phyloP scores from a whole-genome alignment of 2,797 vertebrate species.

The Sebastolobus alascanus region DNA sequence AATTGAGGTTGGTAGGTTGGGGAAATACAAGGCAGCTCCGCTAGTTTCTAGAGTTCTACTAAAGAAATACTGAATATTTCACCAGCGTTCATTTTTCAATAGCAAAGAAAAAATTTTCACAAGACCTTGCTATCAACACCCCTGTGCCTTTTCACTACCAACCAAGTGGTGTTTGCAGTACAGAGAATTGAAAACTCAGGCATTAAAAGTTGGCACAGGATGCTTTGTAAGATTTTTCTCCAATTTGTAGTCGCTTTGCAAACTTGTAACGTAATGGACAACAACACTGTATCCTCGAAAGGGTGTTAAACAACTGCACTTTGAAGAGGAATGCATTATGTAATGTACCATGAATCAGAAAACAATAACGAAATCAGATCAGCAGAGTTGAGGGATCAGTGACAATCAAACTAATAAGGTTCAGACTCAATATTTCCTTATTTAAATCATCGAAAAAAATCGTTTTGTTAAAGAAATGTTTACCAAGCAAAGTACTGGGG shows the following conservation, averaged over 20 bases:
- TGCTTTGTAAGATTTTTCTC: not conserved
- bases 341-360: not conserved
- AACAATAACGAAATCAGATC: not conserved
- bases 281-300: not conserved
- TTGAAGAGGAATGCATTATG: not conserved
- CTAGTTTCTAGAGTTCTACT: not conserved
- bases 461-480: not conserved
- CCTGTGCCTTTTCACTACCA: not conserved
- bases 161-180: not conserved
- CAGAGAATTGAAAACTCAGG: not conserved
- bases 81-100: slow-evolving; percentile 7
- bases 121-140: not conserved
- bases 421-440: not conserved
- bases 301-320: not conserved
- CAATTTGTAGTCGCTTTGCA: not conserved
- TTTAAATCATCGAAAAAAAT: not conserved
- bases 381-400: not conserved
- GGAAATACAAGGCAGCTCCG: not conserved
- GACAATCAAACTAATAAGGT: not conserved
- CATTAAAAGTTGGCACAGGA: not conserved
- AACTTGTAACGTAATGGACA: not conserved
- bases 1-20: not conserved
- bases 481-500: not conserved
- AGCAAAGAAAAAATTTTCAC: not conserved
- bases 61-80: not conserved